These are phyloP conservation scores for Tachina lurida DNA, from an alignment of 2,888 invertebrate genomes.

Conservation along the genomic window DNA sequence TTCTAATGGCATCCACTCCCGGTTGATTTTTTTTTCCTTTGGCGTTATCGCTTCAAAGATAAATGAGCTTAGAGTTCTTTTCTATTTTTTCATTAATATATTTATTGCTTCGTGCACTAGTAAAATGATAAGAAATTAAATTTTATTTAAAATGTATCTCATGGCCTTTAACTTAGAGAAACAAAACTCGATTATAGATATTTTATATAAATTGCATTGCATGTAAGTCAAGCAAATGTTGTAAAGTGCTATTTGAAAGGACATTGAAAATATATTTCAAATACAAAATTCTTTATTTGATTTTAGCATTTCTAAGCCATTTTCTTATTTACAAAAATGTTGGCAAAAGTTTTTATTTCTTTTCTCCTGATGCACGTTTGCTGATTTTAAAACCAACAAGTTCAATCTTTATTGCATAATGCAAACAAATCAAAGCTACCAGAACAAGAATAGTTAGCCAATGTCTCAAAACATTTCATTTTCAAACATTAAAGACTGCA, in stretches of 20 bases:
- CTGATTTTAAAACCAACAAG: slow-evolving; percentile 61
- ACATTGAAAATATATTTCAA: background rate
- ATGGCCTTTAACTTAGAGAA: background rate
- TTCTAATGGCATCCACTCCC: slow-evolving; percentile 38
- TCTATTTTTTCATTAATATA: background rate
- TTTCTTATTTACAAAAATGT: slow-evolving; percentile 23
- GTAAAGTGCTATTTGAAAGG: background rate
- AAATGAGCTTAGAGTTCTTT: slow-evolving; percentile 8
- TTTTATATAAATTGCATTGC: slow-evolving; percentile 5
- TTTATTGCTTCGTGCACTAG: slow-evolving; percentile 24
- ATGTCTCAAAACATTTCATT: slow-evolving; percentile 36
- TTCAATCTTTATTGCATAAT: slow-evolving; percentile 58
- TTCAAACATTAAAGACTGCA: slow-evolving; percentile 27
- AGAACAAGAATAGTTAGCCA: too few relatives aligned
- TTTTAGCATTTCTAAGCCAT: background rate
- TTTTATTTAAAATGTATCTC: slow-evolving; percentile 20
- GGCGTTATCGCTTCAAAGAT: slow-evolving; percentile 32
- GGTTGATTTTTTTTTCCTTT: background rate
- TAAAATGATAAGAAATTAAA: background rate
- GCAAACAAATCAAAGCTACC: slow-evolving; percentile 70
- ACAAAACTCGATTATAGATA: background rate
- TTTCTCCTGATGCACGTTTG: slow-evolving; percentile 47
- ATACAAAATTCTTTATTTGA: background rate
- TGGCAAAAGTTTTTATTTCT: slow-evolving; percentile 35
- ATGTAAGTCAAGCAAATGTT: background rate